These are phyloP conservation scores for Dichetophora obliterata DNA, from an alignment of 2,888 invertebrate genomes.

Conservation along the genomic window DNA sequence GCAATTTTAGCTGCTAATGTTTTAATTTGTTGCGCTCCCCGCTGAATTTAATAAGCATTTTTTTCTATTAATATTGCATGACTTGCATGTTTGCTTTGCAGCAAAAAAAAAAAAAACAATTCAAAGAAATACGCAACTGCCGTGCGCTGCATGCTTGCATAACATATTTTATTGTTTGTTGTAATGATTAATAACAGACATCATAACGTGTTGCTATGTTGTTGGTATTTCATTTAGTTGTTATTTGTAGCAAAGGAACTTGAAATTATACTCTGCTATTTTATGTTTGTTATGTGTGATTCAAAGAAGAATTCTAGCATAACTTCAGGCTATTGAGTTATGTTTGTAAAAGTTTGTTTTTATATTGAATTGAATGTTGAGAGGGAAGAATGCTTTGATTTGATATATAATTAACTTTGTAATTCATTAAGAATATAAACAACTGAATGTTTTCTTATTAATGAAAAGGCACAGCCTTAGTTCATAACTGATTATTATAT, in stretches of 20 bases:
- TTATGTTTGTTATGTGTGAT: no score
- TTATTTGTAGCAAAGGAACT: conserved; percentile 9
- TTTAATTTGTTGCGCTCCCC: conserved; percentile 61
- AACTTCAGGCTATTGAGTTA: no score
- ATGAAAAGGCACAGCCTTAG: no score
- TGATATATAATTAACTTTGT: no score
- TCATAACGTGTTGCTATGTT: conserved; percentile 47
- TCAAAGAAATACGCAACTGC: conserved; percentile 19
- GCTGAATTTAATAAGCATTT: conserved; percentile 38
- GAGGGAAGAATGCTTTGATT: no score
- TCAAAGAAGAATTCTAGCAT: no score
- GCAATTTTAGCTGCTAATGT: conserved; percentile 51
- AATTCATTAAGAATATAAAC: no score
- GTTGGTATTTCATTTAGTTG: conserved; percentile 51
- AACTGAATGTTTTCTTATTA: no score
- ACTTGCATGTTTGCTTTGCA: background rate
- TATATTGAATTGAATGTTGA: no score
- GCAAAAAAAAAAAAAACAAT: background rate
- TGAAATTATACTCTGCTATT: no score
- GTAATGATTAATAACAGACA: conserved; percentile 64
- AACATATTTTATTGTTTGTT: conserved; percentile 56
- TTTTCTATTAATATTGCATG: conserved; percentile 51
- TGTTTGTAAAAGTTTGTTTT: no score
- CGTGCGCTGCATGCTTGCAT: conserved; percentile 44
- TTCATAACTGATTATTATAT: no score